Base-by-base conservation (phyloP, 2,888 invertebrate species). In the Pheosia tremula region DNA sequence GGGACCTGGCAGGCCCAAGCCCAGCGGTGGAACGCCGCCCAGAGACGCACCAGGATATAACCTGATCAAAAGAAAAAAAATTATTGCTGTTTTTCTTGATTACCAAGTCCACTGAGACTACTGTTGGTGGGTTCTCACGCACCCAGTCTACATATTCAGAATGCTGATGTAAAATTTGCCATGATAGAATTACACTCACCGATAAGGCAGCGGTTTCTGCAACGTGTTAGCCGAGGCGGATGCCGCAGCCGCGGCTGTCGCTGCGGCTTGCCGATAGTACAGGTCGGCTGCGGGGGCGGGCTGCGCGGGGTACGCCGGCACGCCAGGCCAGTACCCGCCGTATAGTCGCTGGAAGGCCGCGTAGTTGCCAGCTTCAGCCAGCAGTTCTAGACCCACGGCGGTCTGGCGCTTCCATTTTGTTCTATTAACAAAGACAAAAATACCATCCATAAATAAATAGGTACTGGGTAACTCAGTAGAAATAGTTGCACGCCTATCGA, bases 341-440 rank as follows among this genome's bases (percentile, higher is more conserved):
- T 98, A 98, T 69, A 99, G 94, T 68, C 99, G 95, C 93, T 99
- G 99, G 83, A 99, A 98, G n/a, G 99, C 99, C 1, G 99, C 99
- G 91, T 98, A 98, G 94, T 99, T 99, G 8, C 98, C 98, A 0
- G 99, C 98, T 88, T 99, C 99, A 3, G 99, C 98, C 62, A 99
- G 94, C 52, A 99, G 95, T 87, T 99, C 99, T 75, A 99, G 91
- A 0, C 99, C 99, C 3, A 99, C 99, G 0, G 99, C 98, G 13
- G 99, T 99, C 90, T 99, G 99, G 2, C 99, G 96, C 91, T 99
- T 99, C 99, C 99, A 99, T 94, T 99, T 99, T 87, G 99, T 99
- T 90, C 98, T 98, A 95, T 39, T 60, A 58, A 70, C 75, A 82
- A 80, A 68, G 50, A 64, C n/a, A 47, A 5, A 47, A 11, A 11